phyloP scores from a whole-genome alignment of 2,113 vertebrate genomes.

The Platichthys stellatus region DNA sequence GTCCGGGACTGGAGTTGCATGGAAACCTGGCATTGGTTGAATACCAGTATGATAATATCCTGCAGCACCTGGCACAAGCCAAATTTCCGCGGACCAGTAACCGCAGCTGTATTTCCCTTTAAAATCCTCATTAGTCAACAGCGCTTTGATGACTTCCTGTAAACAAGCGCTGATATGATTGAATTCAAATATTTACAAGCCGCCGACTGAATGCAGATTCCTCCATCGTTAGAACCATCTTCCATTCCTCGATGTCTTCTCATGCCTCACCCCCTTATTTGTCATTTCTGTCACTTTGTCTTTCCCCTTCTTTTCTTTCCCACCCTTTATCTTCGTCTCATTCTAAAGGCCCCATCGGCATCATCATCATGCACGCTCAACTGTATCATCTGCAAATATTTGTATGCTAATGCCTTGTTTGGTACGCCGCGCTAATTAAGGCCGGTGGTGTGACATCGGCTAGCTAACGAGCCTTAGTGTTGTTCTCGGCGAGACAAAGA shows the following conservation, averaged over 20 bases:
- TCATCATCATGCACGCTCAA: constrained; percentile 56
- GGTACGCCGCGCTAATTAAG: constrained; percentile 66
- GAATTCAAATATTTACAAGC: constrained; percentile 38
- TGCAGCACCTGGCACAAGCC: too few species aligned
- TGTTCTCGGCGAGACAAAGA: constrained; percentile 53
- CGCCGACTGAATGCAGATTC: constrained; percentile 19
- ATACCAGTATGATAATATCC: too few species aligned
- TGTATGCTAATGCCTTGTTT: constrained; percentile 75
- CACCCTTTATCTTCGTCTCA: not conserved
- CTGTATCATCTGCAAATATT: constrained; percentile 71
- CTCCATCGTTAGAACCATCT: constrained; percentile 21
- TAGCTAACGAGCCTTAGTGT: constrained; percentile 60
- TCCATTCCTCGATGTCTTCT: not conserved
- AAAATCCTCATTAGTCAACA: constrained; percentile 1
- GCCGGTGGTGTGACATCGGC: constrained; percentile 51
- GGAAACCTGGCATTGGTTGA: not conserved
- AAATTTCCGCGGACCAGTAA: not conserved
- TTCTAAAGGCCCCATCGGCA: constrained; percentile 27
- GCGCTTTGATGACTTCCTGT: constrained; percentile 17
- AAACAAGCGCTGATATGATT: constrained; percentile 12
- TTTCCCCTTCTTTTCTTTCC: not conserved
- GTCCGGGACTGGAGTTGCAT: too few species aligned
- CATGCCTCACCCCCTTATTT: constrained; percentile 1
- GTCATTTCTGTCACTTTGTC: constrained; percentile 17
- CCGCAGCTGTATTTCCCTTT: not conserved